Evolutionary conservation across 2,113 vertebrate genomes (phyloP).

Genomic region (Thomomys bottae): DNA sequence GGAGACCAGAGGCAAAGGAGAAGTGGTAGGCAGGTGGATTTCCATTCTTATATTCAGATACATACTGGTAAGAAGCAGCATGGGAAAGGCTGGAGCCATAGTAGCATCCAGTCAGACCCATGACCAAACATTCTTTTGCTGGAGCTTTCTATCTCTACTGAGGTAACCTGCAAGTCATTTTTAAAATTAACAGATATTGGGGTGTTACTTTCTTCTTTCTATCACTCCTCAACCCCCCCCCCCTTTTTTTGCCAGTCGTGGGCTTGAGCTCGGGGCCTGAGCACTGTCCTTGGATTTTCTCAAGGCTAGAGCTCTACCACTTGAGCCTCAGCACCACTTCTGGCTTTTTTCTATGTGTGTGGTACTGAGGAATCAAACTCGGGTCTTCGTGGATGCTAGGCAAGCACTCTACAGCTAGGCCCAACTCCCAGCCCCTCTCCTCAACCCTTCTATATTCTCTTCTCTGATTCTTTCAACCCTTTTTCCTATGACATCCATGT

Average conservation of each 20-base stretch:
- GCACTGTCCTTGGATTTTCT: too few species aligned
- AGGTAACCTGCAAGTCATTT: not conserved
- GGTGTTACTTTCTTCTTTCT: not conserved
- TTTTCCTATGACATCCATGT: not conserved
- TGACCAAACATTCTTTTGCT: not conserved
- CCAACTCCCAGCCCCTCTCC: too few species aligned
- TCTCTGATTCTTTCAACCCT: too few species aligned
- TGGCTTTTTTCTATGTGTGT: too few species aligned
- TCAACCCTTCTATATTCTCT: too few species aligned
- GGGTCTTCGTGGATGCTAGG: too few species aligned
- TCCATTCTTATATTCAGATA: not conserved
- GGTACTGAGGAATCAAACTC: too few species aligned
- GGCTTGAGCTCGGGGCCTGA: too few species aligned
- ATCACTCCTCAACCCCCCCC: not conserved
- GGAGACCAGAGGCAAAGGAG: not conserved
- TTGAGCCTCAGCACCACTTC: too few species aligned
- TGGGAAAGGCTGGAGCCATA: not conserved
- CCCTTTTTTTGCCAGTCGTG: too few species aligned
- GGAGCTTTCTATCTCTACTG: not conserved
- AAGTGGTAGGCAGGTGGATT: not conserved
- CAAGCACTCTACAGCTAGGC: too few species aligned
- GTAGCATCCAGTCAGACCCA: not conserved
- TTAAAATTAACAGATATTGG: conserved; percentile 8
- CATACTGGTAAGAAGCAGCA: not conserved
- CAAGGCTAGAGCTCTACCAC: too few species aligned